Base-by-base conservation (phyloP, 2,888 invertebrate genomes). In the Panorpa germanica region DNA sequence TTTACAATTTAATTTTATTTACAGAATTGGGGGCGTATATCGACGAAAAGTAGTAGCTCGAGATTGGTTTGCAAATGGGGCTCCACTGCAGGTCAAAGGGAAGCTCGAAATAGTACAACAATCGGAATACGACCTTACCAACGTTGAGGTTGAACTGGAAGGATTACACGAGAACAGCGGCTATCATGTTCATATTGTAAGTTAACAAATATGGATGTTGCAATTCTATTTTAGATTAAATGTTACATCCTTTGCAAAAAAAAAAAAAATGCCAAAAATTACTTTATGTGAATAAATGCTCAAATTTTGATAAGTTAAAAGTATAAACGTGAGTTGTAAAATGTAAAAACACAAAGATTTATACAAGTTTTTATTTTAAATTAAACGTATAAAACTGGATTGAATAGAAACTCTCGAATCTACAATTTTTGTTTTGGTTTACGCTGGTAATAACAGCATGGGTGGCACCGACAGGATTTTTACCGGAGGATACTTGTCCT, bases 51-150 rank as follows among this genome's bases (percentile, higher is more conserved):
- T 77, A 0, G 83, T 88, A 2, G 77, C 72, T 0, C 73, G 70
- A 42, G 80, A 85, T 44, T 88, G 88, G 88, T 82, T 81, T 51
- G 75, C 80, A 4, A 85, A 85, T 51, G 81, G 78, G 0, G 63
- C 66, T 34, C 52, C 56, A 0, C 51, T 70, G 20, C 51, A 62
- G 1, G 58, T 81, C 12, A 65, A 61, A 43, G 86, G 86, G 7
- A 72, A 72, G 50, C 51, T 86, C 13, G 85, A 86, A 55, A 67
- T 88, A 40, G 61, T 72, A 22, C 88, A 90, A 53, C 81, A 85
- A 53, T 77, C 80, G 0, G 77, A 78, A 51, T 86, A 82, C 45
- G 85, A 86, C 49, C 53, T 75, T 30, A 78, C 80, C 28, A 76
- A 81, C 43, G 65, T 80, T 5, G 72, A 80, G 45, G 68, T 86